Base-by-base conservation (phyloP, 2,888 invertebrate genomes). In the Plebejus melissa region DNA sequence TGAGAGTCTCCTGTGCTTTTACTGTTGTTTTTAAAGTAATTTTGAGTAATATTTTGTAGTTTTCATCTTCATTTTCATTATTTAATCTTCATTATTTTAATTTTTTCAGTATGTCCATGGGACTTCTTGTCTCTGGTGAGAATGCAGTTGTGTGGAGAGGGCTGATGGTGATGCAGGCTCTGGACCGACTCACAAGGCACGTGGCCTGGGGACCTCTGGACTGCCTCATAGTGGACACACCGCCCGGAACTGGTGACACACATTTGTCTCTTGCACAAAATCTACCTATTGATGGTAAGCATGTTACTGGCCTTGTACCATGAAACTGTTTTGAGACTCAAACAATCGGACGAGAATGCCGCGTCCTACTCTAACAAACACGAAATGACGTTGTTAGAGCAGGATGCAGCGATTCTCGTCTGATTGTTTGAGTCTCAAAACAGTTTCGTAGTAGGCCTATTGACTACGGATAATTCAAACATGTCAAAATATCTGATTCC, bases 241-340 rank as follows among this genome's bases (percentile, higher is more conserved):
- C 99, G 2, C 99, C 99, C 0, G 99, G 99, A 54, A 99, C 99
- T 0, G 99, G 99, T 0, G 99, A 99, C 88, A 97, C 98, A 0
- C 98, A 98, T 86, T 93, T 99, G 1, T 98, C 98, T 0, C 94
- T 99, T 1, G 95, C 97, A 69, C 99, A 99, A 89, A 98, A 97
- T 89, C 91, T 98, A 74, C 97, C 97, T 1, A 95, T 99, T 71
- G 94, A 96, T 83, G 98, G 97, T 95, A 77, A 76, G 76, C 7
- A 5, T 38, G 9, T 9, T 28, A 60, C 9, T 60, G n/a, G n/a
- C n/a, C n/a, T n/a, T n/a, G n/a, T n/a, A n/a, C n/a, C n/a, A n/a
- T n/a, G n/a, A n/a, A n/a, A n/a, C n/a, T n/a, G n/a, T n/a, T n/a
- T n/a, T n/a, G n/a, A n/a, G n/a, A n/a, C n/a, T n/a, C n/a, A n/a